Base-by-base conservation (phyloP, 23 tunicate genomes). In the Ascidia mentula region DNA sequence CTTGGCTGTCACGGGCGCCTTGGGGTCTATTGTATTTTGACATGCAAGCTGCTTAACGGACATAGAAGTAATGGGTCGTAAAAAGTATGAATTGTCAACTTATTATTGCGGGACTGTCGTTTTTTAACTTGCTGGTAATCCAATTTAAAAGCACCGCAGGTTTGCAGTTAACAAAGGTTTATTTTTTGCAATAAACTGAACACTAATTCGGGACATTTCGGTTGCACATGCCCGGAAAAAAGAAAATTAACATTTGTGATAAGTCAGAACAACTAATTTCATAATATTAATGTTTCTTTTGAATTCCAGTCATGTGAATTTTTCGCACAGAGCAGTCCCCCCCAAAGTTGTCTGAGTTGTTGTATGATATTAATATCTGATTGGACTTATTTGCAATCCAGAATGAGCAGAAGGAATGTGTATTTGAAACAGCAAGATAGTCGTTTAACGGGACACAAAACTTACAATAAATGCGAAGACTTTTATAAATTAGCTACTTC, bases 341-440 rank as follows among this genome's bases (percentile, higher is more conserved):
- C n/a, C n/a, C n/a, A n/a, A n/a, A n/a, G n/a, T n/a, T n/a, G n/a
- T n/a, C n/a, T n/a, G n/a, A n/a, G n/a, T n/a, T n/a, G n/a, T n/a
- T n/a, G n/a, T n/a, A n/a, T n/a, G n/a, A n/a, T n/a, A n/a, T n/a
- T n/a, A n/a, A n/a, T n/a, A n/a, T n/a, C n/a, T n/a, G n/a, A n/a
- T n/a, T n/a, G n/a, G n/a, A n/a, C n/a, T n/a, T n/a, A n/a, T n/a
- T n/a, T n/a, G n/a, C n/a, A n/a, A n/a, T n/a, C n/a, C n/a, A n/a
- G n/a, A n/a, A n/a, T 53, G 13, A 26, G 65, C 65, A 3, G 65
- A 53, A 53, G 65, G 65, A 53, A 53, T 53, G 65, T 53, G 65
- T 53, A 53, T 53, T 53, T 53, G 28, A 9, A 53, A 53, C 65
- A 53, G 28, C 65, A 53, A 26, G 13, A 53, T 26, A 26, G 65